Evolutionary conservation across 2,888 invertebrate species (phyloP).

Genomic region (Cataglyphis albicans): DNA sequence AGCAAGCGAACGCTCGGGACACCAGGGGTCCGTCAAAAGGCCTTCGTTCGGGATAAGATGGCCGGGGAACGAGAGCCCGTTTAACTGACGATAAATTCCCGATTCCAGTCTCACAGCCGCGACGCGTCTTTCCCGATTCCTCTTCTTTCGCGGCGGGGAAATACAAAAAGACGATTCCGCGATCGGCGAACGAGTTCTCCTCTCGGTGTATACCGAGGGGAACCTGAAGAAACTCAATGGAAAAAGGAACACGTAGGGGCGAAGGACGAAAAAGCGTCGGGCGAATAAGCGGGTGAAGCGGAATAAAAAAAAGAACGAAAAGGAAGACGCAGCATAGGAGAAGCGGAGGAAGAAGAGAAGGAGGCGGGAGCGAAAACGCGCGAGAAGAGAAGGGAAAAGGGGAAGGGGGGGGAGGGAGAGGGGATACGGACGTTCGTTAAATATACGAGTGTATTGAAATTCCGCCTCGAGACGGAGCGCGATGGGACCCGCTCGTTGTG

Average conservation of each 20-base stretch:
- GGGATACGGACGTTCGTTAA: slow-evolving; percentile 80
- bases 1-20: slow-evolving; percentile 46
- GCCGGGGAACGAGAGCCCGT: slow-evolving; percentile 68
- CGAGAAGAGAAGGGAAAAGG: slow-evolving; percentile 35
- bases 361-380: slow-evolving; percentile 6
- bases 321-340: slow-evolving; percentile 27
- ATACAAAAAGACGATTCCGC: slow-evolving; percentile 77
- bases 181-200: slow-evolving; percentile 70
- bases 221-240: slow-evolving; percentile 58
- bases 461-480: slow-evolving; percentile 80
- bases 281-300: slow-evolving; percentile 43
- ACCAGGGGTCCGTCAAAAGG: slow-evolving; percentile 63
- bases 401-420: neutral
- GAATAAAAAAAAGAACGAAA: slow-evolving; percentile 53
- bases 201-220: slow-evolving; percentile 62
- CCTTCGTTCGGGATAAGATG: slow-evolving; percentile 64
- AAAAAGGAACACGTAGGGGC: slow-evolving; percentile 59
- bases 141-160: slow-evolving; percentile 70
- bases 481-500: slow-evolving; percentile 81
- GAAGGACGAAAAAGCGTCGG: slow-evolving; percentile 52
- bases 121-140: slow-evolving; percentile 55
- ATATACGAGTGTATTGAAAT: slow-evolving; percentile 84
- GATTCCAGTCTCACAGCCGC: slow-evolving; percentile 71
- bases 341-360: slow-evolving; percentile 29
- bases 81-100: slow-evolving; percentile 81